These are phyloP conservation scores for Lordiphosa stackelbergi DNA, from an alignment of 1,140 invertebrate species.

Conservation along the genomic window DNA sequence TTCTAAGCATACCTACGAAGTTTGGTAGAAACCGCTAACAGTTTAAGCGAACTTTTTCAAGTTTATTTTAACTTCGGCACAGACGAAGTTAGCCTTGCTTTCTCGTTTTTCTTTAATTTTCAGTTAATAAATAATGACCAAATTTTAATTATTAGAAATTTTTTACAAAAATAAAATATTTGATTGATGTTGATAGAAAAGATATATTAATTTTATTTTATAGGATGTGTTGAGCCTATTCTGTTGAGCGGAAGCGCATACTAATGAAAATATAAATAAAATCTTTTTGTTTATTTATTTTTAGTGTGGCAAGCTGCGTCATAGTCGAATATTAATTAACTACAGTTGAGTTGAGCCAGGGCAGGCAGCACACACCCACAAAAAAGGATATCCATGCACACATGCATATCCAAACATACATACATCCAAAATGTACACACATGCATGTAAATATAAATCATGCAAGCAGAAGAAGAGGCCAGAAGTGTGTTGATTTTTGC, in stretches of 20 bases:
- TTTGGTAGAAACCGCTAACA: too few relatives aligned
- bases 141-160: too few relatives aligned
- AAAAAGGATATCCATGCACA: not conserved
- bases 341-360: slow-evolving; percentile 52
- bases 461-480: slow-evolving; percentile 19
- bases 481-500: slow-evolving; percentile 44
- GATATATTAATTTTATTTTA: too few relatives aligned
- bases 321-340: slow-evolving; percentile 71
- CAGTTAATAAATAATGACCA: too few relatives aligned
- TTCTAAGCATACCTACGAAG: too few relatives aligned
- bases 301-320: slow-evolving; percentile 61
- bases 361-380: slow-evolving; percentile 14
- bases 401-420: not conserved
- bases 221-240: too few relatives aligned
- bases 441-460: slow-evolving; percentile 26
- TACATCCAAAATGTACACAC: not conserved
- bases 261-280: slow-evolving; percentile 39
- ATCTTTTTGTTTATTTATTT: slow-evolving; percentile 63
- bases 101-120: too few relatives aligned
- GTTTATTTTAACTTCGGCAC: too few relatives aligned
- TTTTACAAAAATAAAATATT: too few relatives aligned
- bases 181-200: too few relatives aligned
- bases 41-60: too few relatives aligned
- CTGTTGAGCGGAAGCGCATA: not conserved
- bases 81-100: too few relatives aligned